Evolutionary conservation across 2,113 vertebrate species (phyloP).

Genomic region (Petroica traversi): DNA sequence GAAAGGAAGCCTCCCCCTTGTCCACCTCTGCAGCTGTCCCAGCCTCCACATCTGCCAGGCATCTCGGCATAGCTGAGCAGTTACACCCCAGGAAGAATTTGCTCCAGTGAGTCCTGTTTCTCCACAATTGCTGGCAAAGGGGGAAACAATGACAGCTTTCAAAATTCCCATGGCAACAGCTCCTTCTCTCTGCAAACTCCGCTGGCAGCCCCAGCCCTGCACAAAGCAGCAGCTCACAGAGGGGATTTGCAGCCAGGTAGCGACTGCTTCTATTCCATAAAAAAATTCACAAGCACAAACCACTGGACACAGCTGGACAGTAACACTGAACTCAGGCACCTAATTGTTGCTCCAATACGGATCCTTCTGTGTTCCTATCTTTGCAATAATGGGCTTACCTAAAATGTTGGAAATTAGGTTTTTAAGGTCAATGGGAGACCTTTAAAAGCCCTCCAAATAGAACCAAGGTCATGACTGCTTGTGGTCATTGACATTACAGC

Average conservation of each 20-base stretch:
- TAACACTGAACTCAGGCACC: not conserved
- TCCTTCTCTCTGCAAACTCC: not conserved
- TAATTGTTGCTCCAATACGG: not conserved
- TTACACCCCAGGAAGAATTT: not conserved
- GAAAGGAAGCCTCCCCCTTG: not conserved
- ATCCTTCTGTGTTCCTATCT: not conserved
- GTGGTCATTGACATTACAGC: not conserved
- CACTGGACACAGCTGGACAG: not conserved
- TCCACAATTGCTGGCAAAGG: not conserved
- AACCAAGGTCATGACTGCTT: slow-evolving; percentile 16
- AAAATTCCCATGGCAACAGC: slow-evolving; percentile 57
- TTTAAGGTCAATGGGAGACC: slow-evolving; percentile 43
- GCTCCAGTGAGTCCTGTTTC: not conserved
- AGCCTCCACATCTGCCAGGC: not conserved
- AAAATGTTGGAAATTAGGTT: not conserved
- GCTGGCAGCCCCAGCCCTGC: not conserved
- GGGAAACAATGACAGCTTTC: not conserved
- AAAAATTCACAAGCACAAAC: not conserved
- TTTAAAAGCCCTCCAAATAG: slow-evolving; percentile 48
- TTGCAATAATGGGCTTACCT: not conserved
- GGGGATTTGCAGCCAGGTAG: not conserved
- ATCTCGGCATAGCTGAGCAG: rapidly evolving
- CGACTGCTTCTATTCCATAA: not conserved
- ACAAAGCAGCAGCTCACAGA: not conserved
- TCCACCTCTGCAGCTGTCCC: not conserved